Base-by-base conservation (phyloP, 2,888 invertebrate species). In the Drosophila nigritarsus region DNA sequence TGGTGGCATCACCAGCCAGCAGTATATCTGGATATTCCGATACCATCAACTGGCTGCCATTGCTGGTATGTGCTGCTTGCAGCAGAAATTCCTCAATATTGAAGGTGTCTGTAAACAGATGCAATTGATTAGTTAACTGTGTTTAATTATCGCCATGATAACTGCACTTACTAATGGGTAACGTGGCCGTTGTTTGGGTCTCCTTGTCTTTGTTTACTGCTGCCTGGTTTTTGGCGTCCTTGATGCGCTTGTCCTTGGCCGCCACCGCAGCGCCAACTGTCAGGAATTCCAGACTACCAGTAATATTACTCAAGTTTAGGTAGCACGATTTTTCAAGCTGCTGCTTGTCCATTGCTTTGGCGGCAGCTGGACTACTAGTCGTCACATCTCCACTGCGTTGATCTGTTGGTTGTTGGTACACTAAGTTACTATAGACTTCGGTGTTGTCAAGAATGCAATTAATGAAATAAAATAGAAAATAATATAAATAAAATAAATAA, bases 181-280 rank as follows among this genome's bases (percentile, higher is more conserved):
- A 67, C 34, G 68, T 27, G 7, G 70, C 59, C 18, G 74, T 58
- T 53, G 84, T 85, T 51, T 85, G 85, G 0, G 92, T 86, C 62
- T 92, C 91, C 58, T 92, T 90, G 64, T 88, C 91, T 63, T 92
- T 92, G 53, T 90, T 90, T 6, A 87, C 82, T 9, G 92, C 92
- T 9, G 92, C 92, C 79, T 95, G 94, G 92, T 97, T 96, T 93
- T 97, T 96, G 58, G 96, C 95, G 93, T 97, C 97, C 92, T 97
- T 98, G 74, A 96, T 95, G 51, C 98, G 95, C 92, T 98, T 98
- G 93, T 98, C 98, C 93, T 98, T 97, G 60, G 97, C 97, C 24
- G 97, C 96, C 73, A 96, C 96, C 59, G 96, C 97, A 56, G 98
- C 97, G 13, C 97, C 97, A 65, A 97, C 95, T 83, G 96, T 96